Base-by-base conservation (phyloP, 2,113 vertebrate genomes). In the Nesogale talazaci region DNA sequence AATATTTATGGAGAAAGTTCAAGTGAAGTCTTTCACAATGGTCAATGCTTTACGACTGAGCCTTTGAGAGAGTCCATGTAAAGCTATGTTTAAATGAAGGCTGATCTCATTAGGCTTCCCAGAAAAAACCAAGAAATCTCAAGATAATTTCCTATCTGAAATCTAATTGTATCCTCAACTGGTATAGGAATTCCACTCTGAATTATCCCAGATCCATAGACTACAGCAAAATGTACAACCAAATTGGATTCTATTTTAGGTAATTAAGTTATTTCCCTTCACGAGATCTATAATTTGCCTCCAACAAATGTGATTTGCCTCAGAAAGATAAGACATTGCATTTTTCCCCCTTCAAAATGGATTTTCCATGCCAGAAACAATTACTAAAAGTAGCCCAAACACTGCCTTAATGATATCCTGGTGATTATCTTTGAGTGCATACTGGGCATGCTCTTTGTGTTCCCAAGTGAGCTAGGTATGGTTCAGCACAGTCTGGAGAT, bases 1-100 rank as follows among this genome's bases (percentile, higher is more conserved):
- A 97, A 97, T 97, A 97, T 97, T 97, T 97, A 97, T 97, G 85
- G 89, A 94, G 91, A 92, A 91, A 94, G 91, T 96, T 94, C 89
- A 72, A 96, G 92, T 89, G 92, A 97, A 95, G 84, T 74, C 94
- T 88, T 90, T 91, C 90, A 94, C 90, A 88, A 87, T 69, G 70
- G 69, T 88, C 83, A 77, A 22, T 75, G 76, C 81, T 96, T 83
- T 84, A 92, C 87, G 83, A 85, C 86, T 92, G 83, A 85, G 72
- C 63, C 74, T 97, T 93, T 94, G 88, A 90, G 63, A 88, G 34
- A 78, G 8, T 77, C 61, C 57, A 72, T 90, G 74, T 88, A 96
- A 87, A 96, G 92, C 82, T 95, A 96, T 92, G 89, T 84, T 94
- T 96, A 94, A 92, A 83, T 84, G 88, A 94, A 84, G 80, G 69